These are phyloP conservation scores for Gopherus flavomarginatus DNA, from an alignment of 2,113 vertebrate genomes.

Conservation along the genomic window DNA sequence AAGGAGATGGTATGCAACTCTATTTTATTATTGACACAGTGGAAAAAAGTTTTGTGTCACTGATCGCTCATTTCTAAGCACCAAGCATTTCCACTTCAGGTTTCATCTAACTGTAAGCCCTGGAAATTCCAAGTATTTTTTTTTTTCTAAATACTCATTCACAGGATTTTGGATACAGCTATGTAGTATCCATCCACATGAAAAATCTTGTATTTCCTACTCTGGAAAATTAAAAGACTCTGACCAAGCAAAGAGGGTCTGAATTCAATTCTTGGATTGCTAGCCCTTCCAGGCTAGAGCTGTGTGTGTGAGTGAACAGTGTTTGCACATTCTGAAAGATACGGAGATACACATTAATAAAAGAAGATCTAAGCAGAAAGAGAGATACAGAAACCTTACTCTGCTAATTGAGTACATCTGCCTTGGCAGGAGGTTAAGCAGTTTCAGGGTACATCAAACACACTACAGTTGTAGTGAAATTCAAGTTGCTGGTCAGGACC, in stretches of 20 bases:
- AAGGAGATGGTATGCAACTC: background rate
- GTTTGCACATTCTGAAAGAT: background rate
- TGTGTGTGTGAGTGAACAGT: background rate
- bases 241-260: background rate
- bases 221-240: rapidly evolving
- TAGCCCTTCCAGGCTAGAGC: background rate
- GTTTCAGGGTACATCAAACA: background rate
- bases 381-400: background rate
- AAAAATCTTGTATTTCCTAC: background rate
- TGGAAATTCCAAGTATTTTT: background rate
- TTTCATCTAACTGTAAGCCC: background rate
- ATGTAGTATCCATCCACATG: background rate
- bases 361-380: background rate
- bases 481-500: background rate
- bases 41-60: background rate
- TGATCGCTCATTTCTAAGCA: background rate
- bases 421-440: background rate
- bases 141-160: background rate
- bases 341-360: background rate
- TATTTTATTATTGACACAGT: background rate
- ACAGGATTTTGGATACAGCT: background rate
- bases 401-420: background rate
- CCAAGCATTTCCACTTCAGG: background rate
- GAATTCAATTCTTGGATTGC: background rate
- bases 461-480: background rate